Conservation (phyloP, 2,113 vertebrate genomes). For the Pitta sordida region DNA sequence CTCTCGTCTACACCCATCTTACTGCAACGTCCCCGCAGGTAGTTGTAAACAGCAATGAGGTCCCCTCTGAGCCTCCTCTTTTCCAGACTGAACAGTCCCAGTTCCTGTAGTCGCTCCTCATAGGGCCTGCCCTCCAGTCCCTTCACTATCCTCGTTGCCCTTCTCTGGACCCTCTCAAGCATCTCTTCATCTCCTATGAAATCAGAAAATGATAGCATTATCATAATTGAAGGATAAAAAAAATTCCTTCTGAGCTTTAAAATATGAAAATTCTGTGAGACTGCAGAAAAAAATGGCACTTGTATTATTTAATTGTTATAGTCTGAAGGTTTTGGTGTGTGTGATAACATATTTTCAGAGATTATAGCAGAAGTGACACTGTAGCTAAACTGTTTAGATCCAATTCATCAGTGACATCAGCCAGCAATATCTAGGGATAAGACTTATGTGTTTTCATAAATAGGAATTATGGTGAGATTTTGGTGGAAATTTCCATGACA, state of each 20-base stretch:
- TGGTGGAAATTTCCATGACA: not conserved
- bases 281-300: not conserved
- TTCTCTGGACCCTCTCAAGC: no score
- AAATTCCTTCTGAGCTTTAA: not conserved
- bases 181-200: not conserved
- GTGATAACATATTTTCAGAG: not conserved
- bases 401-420: not conserved
- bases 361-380: not conserved
- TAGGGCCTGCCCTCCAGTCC: no score
- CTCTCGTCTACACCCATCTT: no score
- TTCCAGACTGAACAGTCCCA: no score
- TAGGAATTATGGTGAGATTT: not conserved
- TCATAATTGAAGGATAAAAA: not conserved
- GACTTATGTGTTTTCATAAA: not conserved
- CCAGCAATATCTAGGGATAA: not conserved
- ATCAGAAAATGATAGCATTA: not conserved
- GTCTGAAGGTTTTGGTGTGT: not conserved
- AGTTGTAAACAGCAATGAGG: no score
- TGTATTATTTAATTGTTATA: not conserved
- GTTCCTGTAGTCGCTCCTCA: no score
- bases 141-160: no score
- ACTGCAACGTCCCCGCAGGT: no score
- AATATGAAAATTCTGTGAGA: not conserved
- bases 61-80: no score
- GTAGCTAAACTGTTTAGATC: not conserved